Evolutionary conservation across 2,888 invertebrate species (phyloP).

Genomic region (Chymomyza caudatula): DNA sequence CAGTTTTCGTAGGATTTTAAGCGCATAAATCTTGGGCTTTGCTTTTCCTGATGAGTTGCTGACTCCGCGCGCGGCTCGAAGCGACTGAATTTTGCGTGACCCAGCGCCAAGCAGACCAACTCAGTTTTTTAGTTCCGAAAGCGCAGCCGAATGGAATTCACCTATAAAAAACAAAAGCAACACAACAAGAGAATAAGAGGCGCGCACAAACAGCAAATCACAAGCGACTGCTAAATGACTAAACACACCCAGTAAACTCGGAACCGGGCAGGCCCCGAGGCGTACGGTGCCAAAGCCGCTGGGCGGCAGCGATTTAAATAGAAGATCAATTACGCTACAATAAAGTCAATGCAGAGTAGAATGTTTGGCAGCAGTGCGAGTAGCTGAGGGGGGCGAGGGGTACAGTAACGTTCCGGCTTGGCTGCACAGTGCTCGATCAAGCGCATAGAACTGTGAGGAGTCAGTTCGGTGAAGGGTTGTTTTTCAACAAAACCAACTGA

Average conservation of each 20-base stretch:
- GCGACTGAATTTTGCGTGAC: slow-evolving; percentile 75
- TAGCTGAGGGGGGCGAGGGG: slow-evolving; percentile 40
- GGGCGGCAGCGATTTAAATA: slow-evolving; percentile 53
- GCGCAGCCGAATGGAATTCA: slow-evolving; percentile 30
- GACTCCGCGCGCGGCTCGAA: slow-evolving; percentile 73
- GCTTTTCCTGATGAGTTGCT: slow-evolving; percentile 66
- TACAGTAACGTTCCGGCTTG: slow-evolving; percentile 9
- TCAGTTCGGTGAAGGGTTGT: background rate
- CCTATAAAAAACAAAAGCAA: slow-evolving; percentile 8
- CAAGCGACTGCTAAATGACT: slow-evolving; percentile 50
- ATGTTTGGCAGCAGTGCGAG: background rate
- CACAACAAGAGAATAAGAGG: background rate
- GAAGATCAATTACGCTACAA: slow-evolving; percentile 66
- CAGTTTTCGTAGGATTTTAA: background rate
- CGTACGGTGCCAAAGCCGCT: background rate
- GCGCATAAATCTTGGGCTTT: background rate
- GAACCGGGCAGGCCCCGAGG: slow-evolving; percentile 6
- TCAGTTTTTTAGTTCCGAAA: slow-evolving; percentile 35
- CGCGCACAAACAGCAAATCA: slow-evolving; percentile 43
- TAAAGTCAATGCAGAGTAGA: slow-evolving; percentile 24
- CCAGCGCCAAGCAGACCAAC: slow-evolving; percentile 62
- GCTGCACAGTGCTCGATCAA: slow-evolving; percentile 54
- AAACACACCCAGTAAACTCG: slow-evolving; percentile 53
- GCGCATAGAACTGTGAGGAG: slow-evolving; percentile 34
- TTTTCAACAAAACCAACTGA: background rate